phyloP scores from a whole-genome alignment of 2,113 vertebrate species.

The Psittacula cyanocephala region DNA sequence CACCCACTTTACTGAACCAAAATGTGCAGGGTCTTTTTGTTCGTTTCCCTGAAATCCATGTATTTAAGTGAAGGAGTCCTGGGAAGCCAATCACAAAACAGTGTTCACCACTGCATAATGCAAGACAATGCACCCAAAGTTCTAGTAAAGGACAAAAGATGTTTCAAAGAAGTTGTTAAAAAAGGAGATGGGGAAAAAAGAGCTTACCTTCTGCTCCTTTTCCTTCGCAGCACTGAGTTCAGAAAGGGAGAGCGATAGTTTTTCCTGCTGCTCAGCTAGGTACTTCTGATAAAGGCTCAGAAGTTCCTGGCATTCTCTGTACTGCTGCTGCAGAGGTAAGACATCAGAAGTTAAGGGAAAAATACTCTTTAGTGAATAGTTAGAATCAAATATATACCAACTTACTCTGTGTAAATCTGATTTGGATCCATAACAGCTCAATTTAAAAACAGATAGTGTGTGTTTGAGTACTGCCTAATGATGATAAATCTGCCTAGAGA shows the following conservation, averaged over 20 bases:
- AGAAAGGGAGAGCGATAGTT: constrained; percentile 84
- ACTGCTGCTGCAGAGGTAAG: constrained; percentile 91
- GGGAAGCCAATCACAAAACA: background rate
- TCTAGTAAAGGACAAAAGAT: background rate
- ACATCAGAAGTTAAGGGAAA: constrained; percentile 82
- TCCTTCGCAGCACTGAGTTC: constrained; percentile 76
- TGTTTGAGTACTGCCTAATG: constrained; percentile 32
- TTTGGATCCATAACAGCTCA: background rate
- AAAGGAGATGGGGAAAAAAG: background rate
- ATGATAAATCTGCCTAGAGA: constrained; percentile 44
- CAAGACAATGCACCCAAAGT: background rate
- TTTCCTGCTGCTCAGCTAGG: constrained; percentile 90
- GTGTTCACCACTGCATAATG: background rate
- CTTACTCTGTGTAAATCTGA: background rate
- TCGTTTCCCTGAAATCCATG: background rate
- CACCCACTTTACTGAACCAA: background rate
- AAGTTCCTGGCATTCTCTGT: constrained; percentile 94
- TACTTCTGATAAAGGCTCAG: constrained; percentile 95
- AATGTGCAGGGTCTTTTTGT: background rate
- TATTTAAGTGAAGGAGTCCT: background rate
- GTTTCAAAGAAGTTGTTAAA: background rate
- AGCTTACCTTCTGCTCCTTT: constrained; percentile 81
- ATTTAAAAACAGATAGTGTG: constrained; percentile 27
- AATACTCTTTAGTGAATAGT: background rate
- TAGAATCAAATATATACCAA: background rate